Evolutionary conservation across 2,113 vertebrate genomes (phyloP).

Genomic region (Myocastor coypus): DNA sequence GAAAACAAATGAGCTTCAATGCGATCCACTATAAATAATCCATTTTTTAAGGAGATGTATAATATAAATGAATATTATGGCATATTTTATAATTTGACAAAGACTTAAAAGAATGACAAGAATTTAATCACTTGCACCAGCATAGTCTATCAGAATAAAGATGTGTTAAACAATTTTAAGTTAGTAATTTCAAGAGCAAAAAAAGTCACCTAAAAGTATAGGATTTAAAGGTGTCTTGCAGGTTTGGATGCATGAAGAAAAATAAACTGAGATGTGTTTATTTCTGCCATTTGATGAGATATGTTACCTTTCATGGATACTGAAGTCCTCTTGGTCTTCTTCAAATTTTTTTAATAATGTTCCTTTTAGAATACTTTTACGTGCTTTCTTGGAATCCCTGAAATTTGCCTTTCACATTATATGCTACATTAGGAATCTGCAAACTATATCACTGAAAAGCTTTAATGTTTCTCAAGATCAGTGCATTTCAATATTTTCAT

Average conservation of each 20-base stretch:
- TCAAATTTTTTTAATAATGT: background rate
- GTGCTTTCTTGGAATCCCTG: background rate
- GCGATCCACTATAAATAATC: background rate
- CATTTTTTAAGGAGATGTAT: background rate
- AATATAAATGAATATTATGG: background rate
- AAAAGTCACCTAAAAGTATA: background rate
- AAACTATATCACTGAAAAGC: background rate
- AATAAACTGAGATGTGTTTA: background rate
- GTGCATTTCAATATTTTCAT: constrained; percentile 5
- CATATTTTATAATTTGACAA: constrained; percentile 18
- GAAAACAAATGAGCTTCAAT: background rate
- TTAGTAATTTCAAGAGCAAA: background rate
- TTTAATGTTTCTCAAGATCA: background rate
- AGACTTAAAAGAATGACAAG: background rate
- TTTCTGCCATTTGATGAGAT: background rate
- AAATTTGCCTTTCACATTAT: background rate
- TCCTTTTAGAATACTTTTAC: background rate
- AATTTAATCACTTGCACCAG: background rate
- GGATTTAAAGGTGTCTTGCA: background rate
- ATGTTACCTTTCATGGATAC: background rate
- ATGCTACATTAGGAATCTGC: background rate
- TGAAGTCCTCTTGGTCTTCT: background rate
- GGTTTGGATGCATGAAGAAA: background rate
- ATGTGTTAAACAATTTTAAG: constrained; percentile 32
- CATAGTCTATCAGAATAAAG: background rate